These are phyloP conservation scores for Mesoligia furuncula DNA, from an alignment of 2,888 invertebrate genomes.

Conservation along the genomic window DNA sequence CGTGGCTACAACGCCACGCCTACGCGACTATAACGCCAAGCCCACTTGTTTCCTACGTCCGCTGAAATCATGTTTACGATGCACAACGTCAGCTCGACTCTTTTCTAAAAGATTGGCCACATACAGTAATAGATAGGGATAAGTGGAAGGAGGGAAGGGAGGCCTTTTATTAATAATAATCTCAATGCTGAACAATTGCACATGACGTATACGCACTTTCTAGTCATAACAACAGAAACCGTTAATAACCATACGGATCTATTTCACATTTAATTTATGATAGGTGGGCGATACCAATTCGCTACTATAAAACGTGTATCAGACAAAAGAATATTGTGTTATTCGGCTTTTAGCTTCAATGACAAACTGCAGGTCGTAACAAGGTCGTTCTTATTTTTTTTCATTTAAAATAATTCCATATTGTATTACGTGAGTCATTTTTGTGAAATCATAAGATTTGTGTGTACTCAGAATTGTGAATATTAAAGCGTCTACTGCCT, in stretches of 20 bases:
- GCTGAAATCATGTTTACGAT: background rate
- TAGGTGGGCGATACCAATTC: constrained; percentile 13
- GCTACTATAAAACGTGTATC: constrained; percentile 2
- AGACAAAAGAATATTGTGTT: constrained; percentile 44
- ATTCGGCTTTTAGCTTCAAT: constrained; percentile 43
- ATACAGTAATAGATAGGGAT: background rate
- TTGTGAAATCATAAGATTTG: background rate
- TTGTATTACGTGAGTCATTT: constrained; percentile 27
- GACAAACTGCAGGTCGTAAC: constrained; percentile 44
- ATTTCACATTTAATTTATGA: constrained; percentile 18
- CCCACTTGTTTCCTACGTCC: background rate
- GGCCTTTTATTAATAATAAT: background rate
- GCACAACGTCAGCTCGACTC: background rate
- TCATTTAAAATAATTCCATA: constrained; percentile 35
- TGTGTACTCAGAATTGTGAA: constrained; percentile 1
- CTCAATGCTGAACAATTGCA: background rate
- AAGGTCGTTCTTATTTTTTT: constrained; percentile 46
- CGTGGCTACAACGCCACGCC: background rate
- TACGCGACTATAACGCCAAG: background rate
- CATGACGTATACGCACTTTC: background rate
- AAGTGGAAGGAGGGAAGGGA: too few species aligned
- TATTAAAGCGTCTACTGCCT: background rate
- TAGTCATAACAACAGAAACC: constrained; percentile 8
- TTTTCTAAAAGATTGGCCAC: background rate
- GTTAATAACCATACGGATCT: background rate